phyloP scores from a whole-genome alignment of 2,888 invertebrate genomes.

The Ctenicera cuprea region DNA sequence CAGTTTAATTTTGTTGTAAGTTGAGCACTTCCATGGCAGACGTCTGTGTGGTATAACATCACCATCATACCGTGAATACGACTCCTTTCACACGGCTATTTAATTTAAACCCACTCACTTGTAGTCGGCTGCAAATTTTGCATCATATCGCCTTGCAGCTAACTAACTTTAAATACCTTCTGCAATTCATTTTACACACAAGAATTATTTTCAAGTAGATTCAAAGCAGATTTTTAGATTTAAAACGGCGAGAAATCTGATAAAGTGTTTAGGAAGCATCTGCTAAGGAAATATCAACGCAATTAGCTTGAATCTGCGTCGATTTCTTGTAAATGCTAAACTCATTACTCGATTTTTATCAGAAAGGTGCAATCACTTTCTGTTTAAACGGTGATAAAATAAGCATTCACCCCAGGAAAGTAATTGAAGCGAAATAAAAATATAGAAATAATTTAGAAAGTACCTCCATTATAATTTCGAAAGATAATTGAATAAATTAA shows the following conservation, averaged over 20 bases:
- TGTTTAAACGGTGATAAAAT: constrained; percentile 2
- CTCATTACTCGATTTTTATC: constrained; percentile 24
- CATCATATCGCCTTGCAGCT: constrained; percentile 4
- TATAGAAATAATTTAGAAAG: too few species aligned
- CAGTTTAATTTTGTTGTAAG: constrained; percentile 17
- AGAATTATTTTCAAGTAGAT: not conserved
- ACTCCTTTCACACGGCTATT: constrained; percentile 47
- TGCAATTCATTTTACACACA: constrained; percentile 26
- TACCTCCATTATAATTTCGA: too few species aligned
- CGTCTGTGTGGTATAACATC: constrained; percentile 16
- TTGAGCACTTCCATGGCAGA: constrained; percentile 16
- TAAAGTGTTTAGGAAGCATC: constrained; percentile 24
- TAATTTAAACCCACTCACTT: constrained; percentile 34
- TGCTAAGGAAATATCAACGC: constrained; percentile 12
- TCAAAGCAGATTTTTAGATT: not conserved
- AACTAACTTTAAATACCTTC: constrained; percentile 24
- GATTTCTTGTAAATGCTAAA: constrained; percentile 39
- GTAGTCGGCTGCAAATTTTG: constrained; percentile 12
- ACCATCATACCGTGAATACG: constrained; percentile 29
- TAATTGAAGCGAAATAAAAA: not conserved
- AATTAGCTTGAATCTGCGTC: constrained; percentile 10
- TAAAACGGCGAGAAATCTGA: constrained; percentile 29
- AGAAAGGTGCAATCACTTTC: constrained; percentile 23
- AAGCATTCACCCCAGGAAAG: not conserved
- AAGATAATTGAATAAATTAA: too few species aligned